Evolutionary conservation across 2,888 invertebrate species (phyloP).

Genomic region (Nymphalis c-album): DNA sequence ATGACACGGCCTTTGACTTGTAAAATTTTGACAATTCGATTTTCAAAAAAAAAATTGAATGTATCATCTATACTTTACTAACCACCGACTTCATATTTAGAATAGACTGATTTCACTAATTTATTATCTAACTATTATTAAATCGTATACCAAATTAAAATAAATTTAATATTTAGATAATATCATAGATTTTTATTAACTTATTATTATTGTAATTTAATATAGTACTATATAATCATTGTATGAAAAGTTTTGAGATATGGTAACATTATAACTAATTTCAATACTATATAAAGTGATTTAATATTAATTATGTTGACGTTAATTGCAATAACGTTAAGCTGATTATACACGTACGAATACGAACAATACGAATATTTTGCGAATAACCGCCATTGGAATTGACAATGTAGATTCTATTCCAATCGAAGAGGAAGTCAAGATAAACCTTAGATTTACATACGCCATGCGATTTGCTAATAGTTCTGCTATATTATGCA

Average conservation of each 20-base stretch:
- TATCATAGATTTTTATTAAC: conserved; percentile 21
- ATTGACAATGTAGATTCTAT: too few species aligned
- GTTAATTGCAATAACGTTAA: not conserved
- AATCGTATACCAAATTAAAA: conserved; percentile 70
- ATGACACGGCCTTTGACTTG: too few species aligned
- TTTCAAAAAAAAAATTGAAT: too few species aligned
- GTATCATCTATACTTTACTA: conserved; percentile 44
- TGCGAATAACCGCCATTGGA: too few species aligned
- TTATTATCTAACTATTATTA: conserved; percentile 59
- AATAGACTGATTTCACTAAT: conserved; percentile 69
- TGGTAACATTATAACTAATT: not conserved
- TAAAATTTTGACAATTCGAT: too few species aligned
- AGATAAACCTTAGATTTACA: too few species aligned
- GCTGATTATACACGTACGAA: too few species aligned
- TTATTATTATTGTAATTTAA: conserved; percentile 23
- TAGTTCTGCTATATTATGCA: too few species aligned
- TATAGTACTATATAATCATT: not conserved
- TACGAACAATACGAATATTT: too few species aligned
- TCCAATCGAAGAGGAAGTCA: too few species aligned
- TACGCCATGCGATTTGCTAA: too few species aligned
- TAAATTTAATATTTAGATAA: conserved; percentile 25
- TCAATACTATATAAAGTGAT: not conserved
- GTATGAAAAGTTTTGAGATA: conserved; percentile 10
- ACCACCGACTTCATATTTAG: conserved; percentile 69
- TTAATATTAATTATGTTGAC: not conserved